A percentile compares a stretch with the other conserved stretches of the same genome.
Evolutionary conservation across 2,113 vertebrate genomes (phyloP).

Genomic region (Tyrannus savana): DNA sequence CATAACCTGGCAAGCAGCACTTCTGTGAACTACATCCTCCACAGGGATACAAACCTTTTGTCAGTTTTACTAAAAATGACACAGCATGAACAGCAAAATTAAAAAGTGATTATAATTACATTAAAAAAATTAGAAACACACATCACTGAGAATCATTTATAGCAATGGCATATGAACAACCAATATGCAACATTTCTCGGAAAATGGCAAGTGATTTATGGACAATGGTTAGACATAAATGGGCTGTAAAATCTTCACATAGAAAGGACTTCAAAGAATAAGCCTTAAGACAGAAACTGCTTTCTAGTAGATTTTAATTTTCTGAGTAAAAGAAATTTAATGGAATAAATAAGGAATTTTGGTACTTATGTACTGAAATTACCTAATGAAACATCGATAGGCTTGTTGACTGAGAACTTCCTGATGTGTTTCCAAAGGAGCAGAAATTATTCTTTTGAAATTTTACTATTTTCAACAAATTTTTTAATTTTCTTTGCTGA

Average conservation of each 20-base stretch:
- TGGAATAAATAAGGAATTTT: neutral
- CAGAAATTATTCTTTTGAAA: neutral
- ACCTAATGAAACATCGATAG: neutral
- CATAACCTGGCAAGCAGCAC: neutral
- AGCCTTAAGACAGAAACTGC: neutral
- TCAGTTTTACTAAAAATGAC: neutral
- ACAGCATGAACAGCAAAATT: neutral
- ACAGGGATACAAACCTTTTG: too few relatives aligned
- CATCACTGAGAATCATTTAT: neutral
- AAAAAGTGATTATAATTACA: neutral
- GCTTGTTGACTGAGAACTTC: neutral
- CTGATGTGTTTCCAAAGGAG: neutral
- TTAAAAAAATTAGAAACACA: neutral
- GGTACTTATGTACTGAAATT: neutral
- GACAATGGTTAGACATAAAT: neutral
- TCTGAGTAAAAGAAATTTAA: neutral
- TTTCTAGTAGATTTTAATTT: neutral
- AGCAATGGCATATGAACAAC: neutral
- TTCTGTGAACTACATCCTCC: neutral
- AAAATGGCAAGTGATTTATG: neutral
- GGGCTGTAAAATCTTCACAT: neutral
- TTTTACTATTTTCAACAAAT: neutral
- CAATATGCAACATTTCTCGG: neutral
- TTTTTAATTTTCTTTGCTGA: neutral
- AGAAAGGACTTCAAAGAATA: neutral